Conservation (phyloP, 2,113 vertebrate genomes). For the Hemichromis elongatus region DNA sequence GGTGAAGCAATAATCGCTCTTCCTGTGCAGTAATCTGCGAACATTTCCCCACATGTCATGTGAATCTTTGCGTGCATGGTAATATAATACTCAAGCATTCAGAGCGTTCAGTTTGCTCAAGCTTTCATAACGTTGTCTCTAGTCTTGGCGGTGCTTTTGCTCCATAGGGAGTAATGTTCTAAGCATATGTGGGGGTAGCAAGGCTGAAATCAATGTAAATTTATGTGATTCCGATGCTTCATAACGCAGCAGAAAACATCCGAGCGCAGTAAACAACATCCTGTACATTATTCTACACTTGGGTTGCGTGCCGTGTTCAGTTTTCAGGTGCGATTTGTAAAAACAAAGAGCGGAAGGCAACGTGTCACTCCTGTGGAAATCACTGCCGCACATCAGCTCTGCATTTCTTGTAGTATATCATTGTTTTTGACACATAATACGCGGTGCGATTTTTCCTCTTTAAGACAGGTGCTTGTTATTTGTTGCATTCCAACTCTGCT, state of each 20-base stretch:
- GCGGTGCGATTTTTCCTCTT: neutral
- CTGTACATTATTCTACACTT: neutral
- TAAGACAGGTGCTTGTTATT: neutral
- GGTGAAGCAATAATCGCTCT: conserved; percentile 27
- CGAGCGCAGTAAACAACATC: neutral
- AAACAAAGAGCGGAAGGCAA: neutral
- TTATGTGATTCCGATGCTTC: neutral
- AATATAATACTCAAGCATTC: neutral
- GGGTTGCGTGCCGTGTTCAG: neutral
- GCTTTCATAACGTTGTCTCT: neutral
- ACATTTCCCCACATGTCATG: conserved; percentile 17
- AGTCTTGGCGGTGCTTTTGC: neutral
- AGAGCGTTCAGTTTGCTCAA: neutral
- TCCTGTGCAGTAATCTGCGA: neutral
- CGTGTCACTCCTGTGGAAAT: neutral
- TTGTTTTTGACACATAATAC: conserved; percentile 19
- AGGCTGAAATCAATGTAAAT: neutral
- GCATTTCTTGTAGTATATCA: neutral
- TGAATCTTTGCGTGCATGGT: neutral
- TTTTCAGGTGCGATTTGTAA: neutral
- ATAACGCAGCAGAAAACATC: neutral
- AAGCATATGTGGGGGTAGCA: neutral
- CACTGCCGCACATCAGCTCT: neutral
- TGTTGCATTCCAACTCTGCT: neutral
- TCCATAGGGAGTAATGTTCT: neutral